Percentiles rank a stretch among this genome's conserved stretches.
phyloP scores from a whole-genome alignment of 2,888 invertebrate species.

The Macrophya annulata region DNA sequence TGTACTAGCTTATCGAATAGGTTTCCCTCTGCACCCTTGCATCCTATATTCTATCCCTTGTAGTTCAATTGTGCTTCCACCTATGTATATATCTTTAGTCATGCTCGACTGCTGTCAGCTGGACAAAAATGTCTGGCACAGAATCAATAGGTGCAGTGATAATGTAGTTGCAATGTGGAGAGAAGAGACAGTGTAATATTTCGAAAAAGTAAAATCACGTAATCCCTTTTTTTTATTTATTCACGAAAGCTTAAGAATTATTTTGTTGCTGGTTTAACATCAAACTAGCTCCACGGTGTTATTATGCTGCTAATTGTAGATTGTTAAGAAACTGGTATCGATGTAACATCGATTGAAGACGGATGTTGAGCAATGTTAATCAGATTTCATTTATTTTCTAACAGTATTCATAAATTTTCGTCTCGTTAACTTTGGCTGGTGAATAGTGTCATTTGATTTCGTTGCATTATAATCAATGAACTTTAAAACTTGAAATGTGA shows the following conservation, averaged over 20 bases:
- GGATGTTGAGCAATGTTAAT: not conserved
- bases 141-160: not conserved
- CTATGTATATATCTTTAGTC: conserved; percentile 22
- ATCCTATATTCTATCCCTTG: conserved; percentile 32
- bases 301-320: not conserved
- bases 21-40: not conserved
- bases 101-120: conserved; percentile 33
- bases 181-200: not conserved
- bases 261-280: not conserved
- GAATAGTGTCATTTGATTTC: not conserved
- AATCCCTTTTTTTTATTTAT: not conserved
- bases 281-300: not conserved
- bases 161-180: not conserved
- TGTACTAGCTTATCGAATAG: conserved; percentile 29
- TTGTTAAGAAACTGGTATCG: not conserved
- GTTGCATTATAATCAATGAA: not conserved
- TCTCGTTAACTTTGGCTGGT: not conserved
- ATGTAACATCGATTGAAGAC: not conserved
- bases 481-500: not conserved
- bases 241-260: not conserved
- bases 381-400: not conserved
- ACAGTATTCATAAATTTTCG: not conserved
- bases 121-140: conserved; percentile 21
- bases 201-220: not conserved
- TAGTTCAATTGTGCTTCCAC: conserved; percentile 18